These are phyloP conservation scores for Orthosia gothica DNA, from an alignment of 2,888 invertebrate species.

Conservation along the genomic window DNA sequence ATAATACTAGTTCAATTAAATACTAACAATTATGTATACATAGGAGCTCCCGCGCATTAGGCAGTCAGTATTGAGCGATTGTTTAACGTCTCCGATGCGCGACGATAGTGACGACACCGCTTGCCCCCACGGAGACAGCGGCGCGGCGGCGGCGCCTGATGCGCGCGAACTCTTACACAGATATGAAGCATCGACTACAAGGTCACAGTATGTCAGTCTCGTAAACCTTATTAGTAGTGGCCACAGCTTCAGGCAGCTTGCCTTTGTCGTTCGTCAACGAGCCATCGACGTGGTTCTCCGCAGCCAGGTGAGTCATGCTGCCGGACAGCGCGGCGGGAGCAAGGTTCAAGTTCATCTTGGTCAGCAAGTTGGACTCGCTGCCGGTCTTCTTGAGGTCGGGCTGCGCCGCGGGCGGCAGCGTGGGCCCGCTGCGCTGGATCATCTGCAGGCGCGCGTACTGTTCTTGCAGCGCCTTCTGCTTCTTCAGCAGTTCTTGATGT, in stretches of 20 bases:
- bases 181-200: constrained; percentile 77
- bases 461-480: constrained; percentile 97
- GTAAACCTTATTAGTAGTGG: constrained; percentile 96
- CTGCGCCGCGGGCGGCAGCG: constrained; percentile 92
- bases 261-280: constrained; percentile 53
- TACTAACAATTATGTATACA: constrained; percentile 60
- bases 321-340: constrained; percentile 86
- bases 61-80: constrained; percentile 7
- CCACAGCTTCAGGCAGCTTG: constrained; percentile 75
- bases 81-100: neutral
- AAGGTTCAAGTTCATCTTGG: constrained; percentile 95
- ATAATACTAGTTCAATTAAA: constrained; percentile 53
- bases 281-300: constrained; percentile 69
- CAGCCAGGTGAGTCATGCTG: constrained; percentile 85
- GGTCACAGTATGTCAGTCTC: constrained; percentile 98
- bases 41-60: constrained; percentile 55
- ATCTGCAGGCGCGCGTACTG: constrained; percentile 97
- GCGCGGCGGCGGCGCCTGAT: constrained; percentile 10
- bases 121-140: too few species aligned
- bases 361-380: constrained; percentile 96
- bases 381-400: constrained; percentile 96
- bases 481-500: constrained; percentile 96
- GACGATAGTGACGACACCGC: neutral
- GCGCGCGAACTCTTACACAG: constrained; percentile 69
- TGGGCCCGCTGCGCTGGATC: constrained; percentile 95